Percentiles rank a stretch among this genome's conserved stretches.
These are phyloP conservation scores for Hypocryptadius cinnamomeus DNA, from an alignment of 2,113 vertebrate species.

Conservation along the genomic window DNA sequence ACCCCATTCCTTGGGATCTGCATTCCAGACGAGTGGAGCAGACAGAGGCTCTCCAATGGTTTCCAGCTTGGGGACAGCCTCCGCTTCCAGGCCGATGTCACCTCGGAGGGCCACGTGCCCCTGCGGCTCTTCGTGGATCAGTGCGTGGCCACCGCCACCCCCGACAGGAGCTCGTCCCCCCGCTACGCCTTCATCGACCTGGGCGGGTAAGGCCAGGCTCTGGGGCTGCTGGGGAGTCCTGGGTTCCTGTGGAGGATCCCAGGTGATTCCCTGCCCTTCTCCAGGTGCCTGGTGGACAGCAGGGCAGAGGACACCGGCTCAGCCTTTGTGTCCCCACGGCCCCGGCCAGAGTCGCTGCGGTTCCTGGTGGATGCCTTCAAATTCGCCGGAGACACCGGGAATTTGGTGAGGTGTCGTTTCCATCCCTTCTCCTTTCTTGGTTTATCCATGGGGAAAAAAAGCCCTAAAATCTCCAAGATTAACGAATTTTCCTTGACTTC, in stretches of 20 bases:
- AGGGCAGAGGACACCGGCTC: background rate
- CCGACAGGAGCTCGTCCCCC: background rate
- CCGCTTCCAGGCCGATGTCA: background rate
- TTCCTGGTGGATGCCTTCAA: background rate
- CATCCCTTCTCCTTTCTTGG: rapidly evolving
- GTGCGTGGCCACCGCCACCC: background rate
- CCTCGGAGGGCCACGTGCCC: background rate
- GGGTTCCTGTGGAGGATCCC: rapidly evolving
- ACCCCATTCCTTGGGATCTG: background rate
- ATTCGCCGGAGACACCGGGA: rapidly evolving
- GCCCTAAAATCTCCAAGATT: too few relatives aligned
- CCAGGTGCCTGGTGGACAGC: background rate
- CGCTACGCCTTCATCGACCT: background rate
- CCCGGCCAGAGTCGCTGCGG: background rate
- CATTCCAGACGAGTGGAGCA: background rate
- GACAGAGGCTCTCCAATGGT: background rate
- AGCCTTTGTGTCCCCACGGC: background rate
- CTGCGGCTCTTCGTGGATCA: background rate
- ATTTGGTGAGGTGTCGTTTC: background rate
- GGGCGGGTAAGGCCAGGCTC: background rate
- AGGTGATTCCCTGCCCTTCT: background rate
- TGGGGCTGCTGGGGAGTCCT: background rate
- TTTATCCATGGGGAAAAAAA: background rate
- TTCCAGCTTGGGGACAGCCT: background rate
- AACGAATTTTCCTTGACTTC: rapidly evolving